Base-by-base conservation (phyloP, 2,888 invertebrate species). In the Prenolepis imparis region DNA sequence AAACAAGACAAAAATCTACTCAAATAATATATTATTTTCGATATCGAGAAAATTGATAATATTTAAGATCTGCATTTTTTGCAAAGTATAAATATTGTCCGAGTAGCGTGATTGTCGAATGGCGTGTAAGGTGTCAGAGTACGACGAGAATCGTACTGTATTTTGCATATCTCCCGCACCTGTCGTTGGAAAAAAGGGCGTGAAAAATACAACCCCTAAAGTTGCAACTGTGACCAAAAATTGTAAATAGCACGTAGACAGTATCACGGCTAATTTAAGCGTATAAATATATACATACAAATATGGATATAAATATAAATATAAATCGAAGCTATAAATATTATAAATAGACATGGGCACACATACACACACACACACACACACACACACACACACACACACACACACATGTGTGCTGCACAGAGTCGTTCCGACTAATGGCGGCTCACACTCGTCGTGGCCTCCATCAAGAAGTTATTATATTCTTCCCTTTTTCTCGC, bases 181-280 rank as follows among this genome's bases (percentile, higher is more conserved):
- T 89, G 87, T 90, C 90, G 87, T 90, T 84, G 86, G 84, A 85
- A 84, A 86, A 85, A 87, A 83, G 84, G 82, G 86, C 85, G 86
- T 82, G 70, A 72, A 63, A 41, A 63, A 41, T 55, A 74, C 80
- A 64, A 85, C 66, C 70, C 87, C 83, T 59, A 85, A 87, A 82
- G 87, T 90, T 89, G 87, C 90, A 92, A 91, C 92, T 91, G 93
- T 92, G 92, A 93, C 92, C 92, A 93, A 93, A 90, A 84, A 88
- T 89, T 92, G 92, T 93, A 92, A 90, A 93, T 92, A 93, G 87
- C 90, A 91, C 88, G 88, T 91, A 91, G 90, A 86, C 90, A 81
- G 90, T 92, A 92, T 91, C 89, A 89, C 90, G 89, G 85, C 80
- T 92, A 91, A 91, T 88, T 82, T 90, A 88, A 90, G 88, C 90